A percentile compares a stretch with the other conserved stretches of the same genome.
phyloP scores from a whole-genome alignment of 1,140 invertebrate genomes.

The Idris sp. region DNA sequence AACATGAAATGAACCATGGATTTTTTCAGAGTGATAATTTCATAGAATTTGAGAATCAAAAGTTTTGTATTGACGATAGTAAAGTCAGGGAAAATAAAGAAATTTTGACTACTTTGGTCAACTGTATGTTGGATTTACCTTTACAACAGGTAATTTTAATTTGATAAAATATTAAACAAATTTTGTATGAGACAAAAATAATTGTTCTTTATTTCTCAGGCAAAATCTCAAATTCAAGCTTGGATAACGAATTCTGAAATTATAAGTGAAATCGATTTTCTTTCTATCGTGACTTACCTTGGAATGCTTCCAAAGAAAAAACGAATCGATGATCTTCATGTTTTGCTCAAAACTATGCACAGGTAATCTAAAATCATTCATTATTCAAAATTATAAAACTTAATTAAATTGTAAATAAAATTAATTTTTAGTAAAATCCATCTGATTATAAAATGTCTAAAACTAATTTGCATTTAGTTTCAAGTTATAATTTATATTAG shows the following conservation, averaged over 20 bases:
- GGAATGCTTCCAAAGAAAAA: constrained; percentile 73
- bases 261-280: constrained; percentile 73
- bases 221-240: constrained; percentile 73
- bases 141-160: constrained; percentile 67
- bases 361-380: too few species aligned
- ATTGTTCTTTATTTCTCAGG: constrained; percentile 64
- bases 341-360: constrained; percentile 73
- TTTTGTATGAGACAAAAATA: constrained; percentile 9
- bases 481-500: too few species aligned
- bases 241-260: constrained; percentile 70
- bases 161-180: constrained; percentile 7
- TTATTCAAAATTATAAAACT: too few species aligned
- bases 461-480: too few species aligned
- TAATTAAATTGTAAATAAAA: too few species aligned
- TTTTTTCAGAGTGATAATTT: too few species aligned
- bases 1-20: too few species aligned
- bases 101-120: constrained; percentile 69
- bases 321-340: constrained; percentile 72
- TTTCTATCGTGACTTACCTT: constrained; percentile 73
- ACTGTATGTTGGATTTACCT: constrained; percentile 72
- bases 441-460: too few species aligned
- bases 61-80: constrained; percentile 57
- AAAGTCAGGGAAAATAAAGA: constrained; percentile 67
- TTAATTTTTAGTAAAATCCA: too few species aligned
- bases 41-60: constrained; percentile 51